Base-by-base conservation (phyloP, 2,113 vertebrate genomes). In the Trachemys scripta region DNA sequence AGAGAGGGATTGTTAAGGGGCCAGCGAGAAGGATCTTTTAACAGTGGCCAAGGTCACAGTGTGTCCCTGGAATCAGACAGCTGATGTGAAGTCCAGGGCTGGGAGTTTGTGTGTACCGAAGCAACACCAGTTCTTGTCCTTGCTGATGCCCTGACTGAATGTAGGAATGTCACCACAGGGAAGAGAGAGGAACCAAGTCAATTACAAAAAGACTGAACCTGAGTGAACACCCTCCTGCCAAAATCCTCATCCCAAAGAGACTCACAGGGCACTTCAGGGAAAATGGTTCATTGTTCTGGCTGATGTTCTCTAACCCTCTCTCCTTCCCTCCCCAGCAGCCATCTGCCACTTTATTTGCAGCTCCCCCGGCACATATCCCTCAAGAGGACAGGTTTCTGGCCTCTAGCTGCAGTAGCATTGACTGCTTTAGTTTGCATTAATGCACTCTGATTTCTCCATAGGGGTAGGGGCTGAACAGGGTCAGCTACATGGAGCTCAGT, bases 331-430 rank as follows among this genome's bases (percentile, higher is more conserved):
- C 69, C 62, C 93, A 89, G 93, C 95, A 97, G 90, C 96, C 96
- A 96, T 90, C 97, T 97, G 95, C 94, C 93, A 96, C 93, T 85
- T 19, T 78, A 51, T 92, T 92, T 89, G 51, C 16, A 69, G 80
- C 49, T 94, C 87, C 95, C 80, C 89, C 80, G 82, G 88, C 94
- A 88, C 89, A 93, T 45, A 75, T 22, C 2, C 65, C 95, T 89
- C 89, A 88, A 47, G 87, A 83, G 87, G 96, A 94, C 85, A 35
- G 0, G 59, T 35, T 95, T 89, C 82, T 88, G 88, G 91, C 35
- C 85, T 69, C 80, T 86, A 90, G 80, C 88, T 90, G 92, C 84
- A 86, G 76, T 59, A 25, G 50, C 42, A 50, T 47, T 7, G 91
- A 38, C 84, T 17, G 51, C 3, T 51, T 85, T 76, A 1, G n/a